Percentiles rank a stretch among this genome's conserved stretches.
phyloP scores from a whole-genome alignment of 2,797 vertebrate species.

The Prionace glauca region DNA sequence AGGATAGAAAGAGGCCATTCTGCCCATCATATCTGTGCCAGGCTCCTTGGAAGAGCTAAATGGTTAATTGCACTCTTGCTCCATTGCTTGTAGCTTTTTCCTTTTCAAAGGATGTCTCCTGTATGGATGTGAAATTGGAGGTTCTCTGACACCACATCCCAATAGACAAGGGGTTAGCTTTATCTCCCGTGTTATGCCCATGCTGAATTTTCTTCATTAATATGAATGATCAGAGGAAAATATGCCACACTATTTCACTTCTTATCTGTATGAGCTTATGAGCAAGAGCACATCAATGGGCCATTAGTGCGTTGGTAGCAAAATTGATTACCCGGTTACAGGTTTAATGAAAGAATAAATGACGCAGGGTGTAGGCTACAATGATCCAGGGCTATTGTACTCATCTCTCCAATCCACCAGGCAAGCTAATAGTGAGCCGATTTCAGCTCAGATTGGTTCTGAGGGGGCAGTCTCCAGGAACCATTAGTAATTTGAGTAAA shows the following conservation, averaged over 20 bases:
- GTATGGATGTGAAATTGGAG: too few relatives aligned
- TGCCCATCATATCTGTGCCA: too few relatives aligned
- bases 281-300: background rate
- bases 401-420: background rate
- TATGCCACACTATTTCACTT: background rate
- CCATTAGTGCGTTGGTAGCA: background rate
- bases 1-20: too few relatives aligned
- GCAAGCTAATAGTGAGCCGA: background rate
- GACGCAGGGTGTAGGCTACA: background rate
- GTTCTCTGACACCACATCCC: background rate
- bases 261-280: background rate
- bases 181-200: background rate
- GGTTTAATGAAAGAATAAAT: constrained; percentile 19
- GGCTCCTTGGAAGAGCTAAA: too few relatives aligned
- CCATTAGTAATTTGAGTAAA: constrained; percentile 19
- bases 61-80: too few relatives aligned
- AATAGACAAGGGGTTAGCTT: background rate
- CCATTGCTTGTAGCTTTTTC: too few relatives aligned
- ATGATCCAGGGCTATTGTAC: background rate
- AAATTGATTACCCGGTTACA: constrained; percentile 21
- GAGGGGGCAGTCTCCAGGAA: background rate
- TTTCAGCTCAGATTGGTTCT: background rate
- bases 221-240: background rate
- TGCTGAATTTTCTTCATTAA: background rate
- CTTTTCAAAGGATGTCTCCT: too few relatives aligned